Percentiles rank a stretch among this genome's conserved stretches.
phyloP scores from a whole-genome alignment of 2,888 invertebrate genomes.

The Oligia fasciuncula region DNA sequence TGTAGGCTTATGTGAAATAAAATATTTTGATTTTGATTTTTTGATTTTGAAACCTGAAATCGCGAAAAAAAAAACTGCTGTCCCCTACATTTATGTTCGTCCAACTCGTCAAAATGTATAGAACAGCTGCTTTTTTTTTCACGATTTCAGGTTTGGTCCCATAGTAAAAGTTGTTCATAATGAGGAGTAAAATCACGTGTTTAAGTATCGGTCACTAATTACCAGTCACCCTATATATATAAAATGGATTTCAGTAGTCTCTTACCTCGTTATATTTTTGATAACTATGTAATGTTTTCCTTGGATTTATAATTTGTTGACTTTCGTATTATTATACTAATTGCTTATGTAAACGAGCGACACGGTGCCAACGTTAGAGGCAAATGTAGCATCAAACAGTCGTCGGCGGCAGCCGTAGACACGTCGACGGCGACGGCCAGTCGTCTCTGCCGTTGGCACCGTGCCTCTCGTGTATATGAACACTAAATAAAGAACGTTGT shows the following conservation, averaged over 20 bases:
- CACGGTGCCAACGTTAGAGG: neutral
- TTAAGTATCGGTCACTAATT: too few relatives aligned
- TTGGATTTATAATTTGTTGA: neutral
- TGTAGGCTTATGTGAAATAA: too few relatives aligned
- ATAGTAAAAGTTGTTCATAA: too few relatives aligned
- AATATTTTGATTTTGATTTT: too few relatives aligned
- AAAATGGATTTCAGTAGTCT: constrained; percentile 2
- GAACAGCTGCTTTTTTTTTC: too few relatives aligned
- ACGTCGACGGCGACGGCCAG: neutral
- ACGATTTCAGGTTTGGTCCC: too few relatives aligned
- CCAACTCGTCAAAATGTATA: too few relatives aligned
- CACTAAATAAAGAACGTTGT: neutral
- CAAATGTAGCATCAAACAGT: neutral
- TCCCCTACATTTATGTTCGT: too few relatives aligned
- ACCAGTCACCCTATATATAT: too few relatives aligned
- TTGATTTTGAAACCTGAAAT: too few relatives aligned
- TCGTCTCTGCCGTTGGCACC: neutral
- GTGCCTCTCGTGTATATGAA: neutral
- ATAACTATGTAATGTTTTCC: neutral
- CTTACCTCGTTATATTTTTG: neutral
- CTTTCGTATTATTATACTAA: neutral
- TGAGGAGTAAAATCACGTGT: too few relatives aligned
- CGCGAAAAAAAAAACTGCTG: too few relatives aligned
- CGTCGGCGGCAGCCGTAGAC: neutral
- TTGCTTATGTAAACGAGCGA: neutral